Conservation (phyloP, 2,797 vertebrate genomes). For the Myotis pilosus region DNA sequence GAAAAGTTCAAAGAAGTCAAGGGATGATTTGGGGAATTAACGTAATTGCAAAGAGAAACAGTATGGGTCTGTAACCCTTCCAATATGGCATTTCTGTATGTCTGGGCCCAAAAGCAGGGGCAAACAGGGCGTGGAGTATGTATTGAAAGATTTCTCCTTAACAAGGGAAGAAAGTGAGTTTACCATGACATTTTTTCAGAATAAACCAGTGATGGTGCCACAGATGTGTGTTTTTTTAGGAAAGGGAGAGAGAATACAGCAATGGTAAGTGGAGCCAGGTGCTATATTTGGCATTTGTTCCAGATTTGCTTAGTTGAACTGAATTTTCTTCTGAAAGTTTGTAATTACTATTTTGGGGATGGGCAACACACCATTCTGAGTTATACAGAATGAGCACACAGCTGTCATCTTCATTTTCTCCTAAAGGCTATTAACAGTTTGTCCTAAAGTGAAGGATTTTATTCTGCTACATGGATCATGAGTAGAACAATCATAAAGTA, state of each 20-base stretch:
- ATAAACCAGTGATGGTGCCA: not conserved
- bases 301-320: conserved; percentile 48
- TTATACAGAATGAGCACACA: conserved; percentile 41
- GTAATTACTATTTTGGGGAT: conserved; percentile 47
- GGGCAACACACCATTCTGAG: conserved; percentile 3
- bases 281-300: conserved; percentile 41
- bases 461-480: conserved; percentile 21
- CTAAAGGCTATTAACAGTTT: conserved; percentile 30
- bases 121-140: not conserved
- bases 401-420: conserved; percentile 37
- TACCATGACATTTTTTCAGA: conserved; percentile 9
- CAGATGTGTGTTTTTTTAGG: not conserved
- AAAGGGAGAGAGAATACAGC: not conserved
- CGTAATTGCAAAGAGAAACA: conserved; percentile 46
- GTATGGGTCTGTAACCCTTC: not conserved
- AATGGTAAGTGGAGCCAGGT: not conserved
- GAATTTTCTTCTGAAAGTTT: conserved; percentile 51
- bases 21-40: conserved; percentile 18
- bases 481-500: conserved; percentile 11
- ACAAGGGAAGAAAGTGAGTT: not conserved
- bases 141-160: not conserved
- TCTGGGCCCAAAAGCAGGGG: not conserved
- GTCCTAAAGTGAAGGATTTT: conserved; percentile 49
- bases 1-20: conserved; percentile 32
- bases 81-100: not conserved